Percentiles rank a stretch among this genome's conserved stretches.
These are phyloP conservation scores for Crypturellus tataupa DNA, from an alignment of 2,797 vertebrate genomes.

Conservation along the genomic window DNA sequence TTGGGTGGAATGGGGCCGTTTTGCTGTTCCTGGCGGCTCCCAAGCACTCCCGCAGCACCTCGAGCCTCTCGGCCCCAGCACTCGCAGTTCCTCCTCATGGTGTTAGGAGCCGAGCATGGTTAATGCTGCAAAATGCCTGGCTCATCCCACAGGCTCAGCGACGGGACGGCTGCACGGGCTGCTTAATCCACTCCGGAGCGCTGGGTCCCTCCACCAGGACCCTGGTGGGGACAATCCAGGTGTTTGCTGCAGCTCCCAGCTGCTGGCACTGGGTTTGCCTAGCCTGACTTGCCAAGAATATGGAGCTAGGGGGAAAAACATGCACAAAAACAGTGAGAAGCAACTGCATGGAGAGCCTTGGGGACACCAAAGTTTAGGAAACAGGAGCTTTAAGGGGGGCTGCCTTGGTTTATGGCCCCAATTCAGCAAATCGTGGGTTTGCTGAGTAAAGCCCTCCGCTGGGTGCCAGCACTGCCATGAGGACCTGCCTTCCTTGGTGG, in stretches of 20 bases:
- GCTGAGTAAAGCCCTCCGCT: not conserved
- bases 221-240: not conserved
- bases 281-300: no score
- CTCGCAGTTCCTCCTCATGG: fast-evolving
- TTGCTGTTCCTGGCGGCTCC: fast-evolving
- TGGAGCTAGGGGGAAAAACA: no score
- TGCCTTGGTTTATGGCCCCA: not conserved
- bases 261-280: not conserved
- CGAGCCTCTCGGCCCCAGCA: fast-evolving
- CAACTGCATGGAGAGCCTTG: not conserved
- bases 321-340: not conserved
- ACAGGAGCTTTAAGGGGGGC: not conserved
- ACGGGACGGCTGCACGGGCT: not conserved
- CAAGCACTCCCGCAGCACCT: fast-evolving
- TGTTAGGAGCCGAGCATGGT: not conserved
- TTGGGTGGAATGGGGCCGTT: not conserved
- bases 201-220: not conserved
- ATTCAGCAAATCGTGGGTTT: not conserved
- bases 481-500: fast-evolving
- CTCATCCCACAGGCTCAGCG: not conserved
- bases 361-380: not conserved
- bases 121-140: not conserved
- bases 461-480: not conserved
- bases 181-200: not conserved
- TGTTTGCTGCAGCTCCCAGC: not conserved